phyloP scores from a whole-genome alignment of 2,113 vertebrate genomes.

The Oncorhynchus kisutch region DNA sequence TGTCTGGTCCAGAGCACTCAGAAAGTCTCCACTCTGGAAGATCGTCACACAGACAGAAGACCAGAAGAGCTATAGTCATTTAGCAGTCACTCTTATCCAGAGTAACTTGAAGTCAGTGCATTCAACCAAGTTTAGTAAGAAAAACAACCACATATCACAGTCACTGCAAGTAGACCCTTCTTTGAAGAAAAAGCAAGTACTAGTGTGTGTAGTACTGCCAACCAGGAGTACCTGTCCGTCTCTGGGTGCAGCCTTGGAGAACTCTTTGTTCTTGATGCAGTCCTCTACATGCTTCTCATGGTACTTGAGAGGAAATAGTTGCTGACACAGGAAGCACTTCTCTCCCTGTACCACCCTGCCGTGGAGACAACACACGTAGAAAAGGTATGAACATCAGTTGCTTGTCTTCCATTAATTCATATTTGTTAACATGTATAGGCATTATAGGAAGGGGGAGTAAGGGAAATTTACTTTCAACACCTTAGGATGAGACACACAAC shows the following conservation, averaged over 20 bases:
- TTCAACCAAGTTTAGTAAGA: too few relatives aligned
- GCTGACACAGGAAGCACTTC: slow-evolving; percentile 88
- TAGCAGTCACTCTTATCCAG: too few relatives aligned
- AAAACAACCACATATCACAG: too few relatives aligned
- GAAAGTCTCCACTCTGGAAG: slow-evolving; percentile 60
- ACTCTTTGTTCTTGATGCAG: slow-evolving; percentile 69
- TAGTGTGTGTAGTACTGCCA: too few relatives aligned
- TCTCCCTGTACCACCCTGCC: slow-evolving; percentile 58
- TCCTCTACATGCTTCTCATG: slow-evolving; percentile 81
- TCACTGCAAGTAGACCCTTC: too few relatives aligned
- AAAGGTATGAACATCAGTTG: too few relatives aligned
- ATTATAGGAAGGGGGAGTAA: not conserved
- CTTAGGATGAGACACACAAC: not conserved
- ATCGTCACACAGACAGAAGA: not conserved
- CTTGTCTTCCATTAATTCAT: too few relatives aligned
- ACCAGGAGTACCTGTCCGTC: slow-evolving; percentile 31
- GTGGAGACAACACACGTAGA: not conserved
- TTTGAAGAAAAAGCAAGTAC: too few relatives aligned
- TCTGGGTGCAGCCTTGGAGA: not conserved
- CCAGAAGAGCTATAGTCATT: too few relatives aligned
- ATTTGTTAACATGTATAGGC: too few relatives aligned
- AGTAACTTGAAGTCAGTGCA: too few relatives aligned
- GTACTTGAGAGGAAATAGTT: slow-evolving; percentile 71
- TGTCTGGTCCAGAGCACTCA: slow-evolving; percentile 66
- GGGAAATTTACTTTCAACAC: not conserved